A percentile compares a stretch with the other conserved stretches of the same genome.
These are phyloP conservation scores for Channa maculata DNA, from an alignment of 2,113 vertebrate species.

Conservation along the genomic window DNA sequence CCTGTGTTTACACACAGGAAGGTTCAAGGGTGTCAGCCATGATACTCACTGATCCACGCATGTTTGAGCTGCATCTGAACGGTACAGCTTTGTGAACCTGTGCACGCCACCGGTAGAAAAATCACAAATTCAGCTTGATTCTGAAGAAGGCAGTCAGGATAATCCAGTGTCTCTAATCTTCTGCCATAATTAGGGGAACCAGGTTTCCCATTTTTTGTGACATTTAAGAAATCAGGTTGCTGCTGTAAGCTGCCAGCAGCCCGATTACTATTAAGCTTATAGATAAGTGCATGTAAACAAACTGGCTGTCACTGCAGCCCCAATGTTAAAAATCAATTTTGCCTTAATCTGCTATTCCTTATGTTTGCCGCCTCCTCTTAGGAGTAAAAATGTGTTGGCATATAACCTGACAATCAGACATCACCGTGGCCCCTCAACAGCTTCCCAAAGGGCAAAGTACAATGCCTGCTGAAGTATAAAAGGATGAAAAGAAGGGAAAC, in stretches of 20 bases:
- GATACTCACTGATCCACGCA: too few species aligned
- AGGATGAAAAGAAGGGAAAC: constrained; percentile 7
- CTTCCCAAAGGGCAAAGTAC: constrained; percentile 6
- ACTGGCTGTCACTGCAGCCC: neutral
- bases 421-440: neutral
- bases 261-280: neutral
- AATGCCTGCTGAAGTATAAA: constrained; percentile 30
- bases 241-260: neutral
- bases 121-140: neutral
- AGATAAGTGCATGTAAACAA: neutral
- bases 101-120: too few species aligned
- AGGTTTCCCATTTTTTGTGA: neutral
- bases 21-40: too few species aligned
- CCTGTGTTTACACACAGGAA: too few species aligned
- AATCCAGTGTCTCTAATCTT: neutral
- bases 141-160: neutral
- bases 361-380: too few species aligned
- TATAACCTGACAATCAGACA: constrained; percentile 18
- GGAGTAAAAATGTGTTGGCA: neutral
- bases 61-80: neutral
- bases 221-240: neutral
- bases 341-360: neutral
- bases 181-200: neutral
- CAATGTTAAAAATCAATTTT: neutral
- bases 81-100: neutral